Evolutionary conservation across 2,888 invertebrate species (phyloP).

Genomic region (Sipha maydis): DNA sequence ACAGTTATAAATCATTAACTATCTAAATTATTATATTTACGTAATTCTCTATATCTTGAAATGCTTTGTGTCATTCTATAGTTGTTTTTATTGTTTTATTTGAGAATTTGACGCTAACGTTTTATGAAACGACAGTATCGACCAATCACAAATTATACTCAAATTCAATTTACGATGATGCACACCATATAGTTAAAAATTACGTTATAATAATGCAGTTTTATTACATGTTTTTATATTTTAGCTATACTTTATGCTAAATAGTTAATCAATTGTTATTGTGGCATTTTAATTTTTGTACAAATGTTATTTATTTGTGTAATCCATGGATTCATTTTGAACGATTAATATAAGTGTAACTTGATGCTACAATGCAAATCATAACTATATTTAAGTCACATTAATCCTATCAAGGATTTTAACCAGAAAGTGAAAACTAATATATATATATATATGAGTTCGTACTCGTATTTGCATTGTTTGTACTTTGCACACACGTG

Average conservation of each 20-base stretch:
- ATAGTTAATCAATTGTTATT: neutral
- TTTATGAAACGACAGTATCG: neutral
- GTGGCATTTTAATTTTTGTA: neutral
- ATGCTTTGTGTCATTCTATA: neutral
- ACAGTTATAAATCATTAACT: constrained; percentile 2
- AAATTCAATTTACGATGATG: neutral
- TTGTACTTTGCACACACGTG: neutral
- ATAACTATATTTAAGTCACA: neutral
- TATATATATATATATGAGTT: neutral
- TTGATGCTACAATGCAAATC: neutral
- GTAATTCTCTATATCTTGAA: constrained; percentile 12
- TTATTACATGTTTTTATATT: neutral
- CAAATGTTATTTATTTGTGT: neutral
- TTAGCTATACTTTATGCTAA: neutral
- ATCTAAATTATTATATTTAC: neutral
- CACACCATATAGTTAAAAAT: neutral
- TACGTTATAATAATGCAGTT: neutral
- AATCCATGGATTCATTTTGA: neutral
- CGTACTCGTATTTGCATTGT: no score
- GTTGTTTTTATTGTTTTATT: neutral
- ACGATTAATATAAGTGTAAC: neutral
- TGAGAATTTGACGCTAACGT: neutral
- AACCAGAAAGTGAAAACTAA: neutral
- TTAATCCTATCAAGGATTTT: neutral
- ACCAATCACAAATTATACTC: neutral